Conservation (phyloP, 2,797 vertebrate genomes). For the Antennarius maculatus region DNA sequence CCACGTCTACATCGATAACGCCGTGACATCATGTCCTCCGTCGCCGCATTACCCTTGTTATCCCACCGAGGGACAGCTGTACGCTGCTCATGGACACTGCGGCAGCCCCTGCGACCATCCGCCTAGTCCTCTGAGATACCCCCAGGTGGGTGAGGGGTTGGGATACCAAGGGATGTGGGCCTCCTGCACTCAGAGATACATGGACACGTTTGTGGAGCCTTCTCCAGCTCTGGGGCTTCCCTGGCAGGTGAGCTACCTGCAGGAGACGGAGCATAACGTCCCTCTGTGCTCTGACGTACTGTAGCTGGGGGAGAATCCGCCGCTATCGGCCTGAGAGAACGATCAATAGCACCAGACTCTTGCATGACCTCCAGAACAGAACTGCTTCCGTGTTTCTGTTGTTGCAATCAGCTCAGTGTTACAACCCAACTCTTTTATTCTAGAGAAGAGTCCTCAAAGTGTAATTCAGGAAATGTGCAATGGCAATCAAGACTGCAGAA, state of each 20-base stretch:
- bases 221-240: constrained; percentile 63
- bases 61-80: constrained; percentile 73
- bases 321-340: constrained; percentile 35
- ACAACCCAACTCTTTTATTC: constrained; percentile 19
- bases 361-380: constrained; percentile 35
- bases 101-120: constrained; percentile 62
- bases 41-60: constrained; percentile 82
- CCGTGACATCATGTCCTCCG: constrained; percentile 68
- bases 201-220: constrained; percentile 71
- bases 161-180: constrained; percentile 71
- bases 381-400: constrained; percentile 24
- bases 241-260: constrained; percentile 85
- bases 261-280: constrained; percentile 79
- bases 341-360: constrained; percentile 19
- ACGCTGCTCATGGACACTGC: constrained; percentile 68
- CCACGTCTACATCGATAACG: constrained; percentile 70
- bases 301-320: constrained; percentile 19
- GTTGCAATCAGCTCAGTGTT: constrained; percentile 43
- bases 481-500: constrained; percentile 48
- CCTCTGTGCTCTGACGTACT: constrained; percentile 69
- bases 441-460: constrained; percentile 2
- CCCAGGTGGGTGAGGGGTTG: constrained; percentile 63
- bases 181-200: constrained; percentile 76
- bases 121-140: constrained; percentile 70
- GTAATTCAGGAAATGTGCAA: constrained; percentile 29